phyloP scores from a whole-genome alignment of 2,888 invertebrate genomes.

The Ernsta delagoae region DNA sequence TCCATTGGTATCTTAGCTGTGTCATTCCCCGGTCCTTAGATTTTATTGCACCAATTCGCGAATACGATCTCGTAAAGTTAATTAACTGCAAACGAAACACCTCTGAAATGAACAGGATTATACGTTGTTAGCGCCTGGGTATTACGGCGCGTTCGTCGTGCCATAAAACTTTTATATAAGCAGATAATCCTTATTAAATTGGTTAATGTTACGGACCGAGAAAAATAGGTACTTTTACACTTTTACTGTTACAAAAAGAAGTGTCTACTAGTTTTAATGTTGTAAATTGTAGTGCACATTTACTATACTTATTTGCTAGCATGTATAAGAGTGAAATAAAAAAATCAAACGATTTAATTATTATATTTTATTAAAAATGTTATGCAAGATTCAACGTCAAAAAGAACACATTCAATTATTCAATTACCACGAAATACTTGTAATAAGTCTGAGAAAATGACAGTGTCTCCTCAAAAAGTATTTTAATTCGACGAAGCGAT shows the following conservation, averaged over 20 bases:
- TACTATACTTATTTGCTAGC: no score
- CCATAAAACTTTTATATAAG: conserved; percentile 45
- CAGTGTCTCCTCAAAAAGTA: conserved; percentile 16
- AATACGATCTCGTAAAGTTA: conserved; percentile 59
- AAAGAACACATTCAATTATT: background rate
- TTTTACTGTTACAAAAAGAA: no score
- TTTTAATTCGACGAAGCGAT: conserved; percentile 60
- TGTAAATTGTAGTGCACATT: no score
- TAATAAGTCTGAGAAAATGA: background rate
- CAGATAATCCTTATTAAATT: conserved; percentile 43
- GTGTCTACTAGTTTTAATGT: no score
- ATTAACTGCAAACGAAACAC: conserved; percentile 59
- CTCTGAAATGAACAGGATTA: conserved; percentile 50
- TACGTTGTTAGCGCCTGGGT: conserved; percentile 44
- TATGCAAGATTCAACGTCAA: no score
- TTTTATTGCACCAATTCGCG: conserved; percentile 61
- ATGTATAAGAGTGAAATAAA: no score
- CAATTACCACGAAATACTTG: background rate
- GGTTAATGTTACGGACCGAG: background rate
- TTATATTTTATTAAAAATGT: no score
- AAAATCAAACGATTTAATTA: no score
- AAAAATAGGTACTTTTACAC: no score
- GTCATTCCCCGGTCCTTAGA: conserved; percentile 46
- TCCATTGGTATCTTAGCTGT: conserved; percentile 36
- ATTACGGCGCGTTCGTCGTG: conserved; percentile 45